Evolutionary conservation across 2,113 vertebrate genomes (phyloP).

Genomic region (Corythornis cristatus): DNA sequence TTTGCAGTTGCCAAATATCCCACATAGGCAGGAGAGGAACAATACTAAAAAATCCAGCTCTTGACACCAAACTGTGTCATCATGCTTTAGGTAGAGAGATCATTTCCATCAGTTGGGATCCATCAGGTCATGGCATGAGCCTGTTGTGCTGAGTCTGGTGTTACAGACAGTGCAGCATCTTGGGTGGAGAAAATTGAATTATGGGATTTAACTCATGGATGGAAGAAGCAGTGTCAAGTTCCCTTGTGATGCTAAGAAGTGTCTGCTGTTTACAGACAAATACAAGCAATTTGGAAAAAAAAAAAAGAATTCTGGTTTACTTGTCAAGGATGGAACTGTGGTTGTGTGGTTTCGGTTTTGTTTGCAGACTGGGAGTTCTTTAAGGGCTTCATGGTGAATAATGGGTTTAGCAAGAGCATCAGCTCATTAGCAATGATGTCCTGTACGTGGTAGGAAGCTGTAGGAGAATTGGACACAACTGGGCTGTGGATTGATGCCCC

Average conservation of each 20-base stretch:
- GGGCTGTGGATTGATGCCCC: neutral
- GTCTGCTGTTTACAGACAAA: neutral
- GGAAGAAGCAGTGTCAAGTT: neutral
- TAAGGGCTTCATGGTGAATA: neutral
- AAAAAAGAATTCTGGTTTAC: neutral
- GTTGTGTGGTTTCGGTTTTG: neutral
- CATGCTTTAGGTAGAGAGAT: neutral
- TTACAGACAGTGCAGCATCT: neutral
- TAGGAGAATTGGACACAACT: neutral
- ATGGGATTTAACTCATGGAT: neutral
- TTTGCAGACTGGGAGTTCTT: neutral
- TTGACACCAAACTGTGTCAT: neutral
- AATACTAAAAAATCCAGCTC: neutral
- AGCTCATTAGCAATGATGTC: neutral
- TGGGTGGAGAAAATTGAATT: neutral
- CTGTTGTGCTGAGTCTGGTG: fast-evolving
- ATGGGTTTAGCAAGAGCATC: neutral
- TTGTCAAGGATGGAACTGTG: neutral
- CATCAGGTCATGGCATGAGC: fast-evolving
- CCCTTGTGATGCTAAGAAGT: neutral
- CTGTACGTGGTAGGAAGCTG: neutral
- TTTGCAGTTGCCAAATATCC: neutral
- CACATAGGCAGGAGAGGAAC: neutral
- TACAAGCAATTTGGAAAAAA: neutral
- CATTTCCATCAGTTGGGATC: neutral